A percentile compares a stretch with the other conserved stretches of the same genome.
These are phyloP conservation scores for Philereme vetulata DNA, from an alignment of 2,888 invertebrate genomes.

Conservation along the genomic window DNA sequence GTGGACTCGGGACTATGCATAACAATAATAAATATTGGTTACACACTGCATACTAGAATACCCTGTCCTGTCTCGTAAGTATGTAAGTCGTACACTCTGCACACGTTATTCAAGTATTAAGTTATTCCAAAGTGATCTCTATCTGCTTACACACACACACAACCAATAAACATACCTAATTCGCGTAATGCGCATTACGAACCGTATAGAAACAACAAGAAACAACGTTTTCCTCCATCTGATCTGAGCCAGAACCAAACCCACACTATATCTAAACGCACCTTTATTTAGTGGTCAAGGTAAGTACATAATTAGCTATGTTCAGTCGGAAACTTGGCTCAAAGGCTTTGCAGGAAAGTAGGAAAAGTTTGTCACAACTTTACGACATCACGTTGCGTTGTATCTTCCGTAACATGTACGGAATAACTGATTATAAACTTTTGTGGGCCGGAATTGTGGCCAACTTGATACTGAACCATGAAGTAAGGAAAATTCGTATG, in stretches of 20 bases:
- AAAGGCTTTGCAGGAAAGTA: conserved; percentile 13
- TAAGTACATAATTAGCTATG: conserved; percentile 22
- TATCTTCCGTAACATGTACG: conserved; percentile 11
- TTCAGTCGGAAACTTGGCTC: conserved; percentile 13
- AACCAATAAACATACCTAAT: too few relatives aligned
- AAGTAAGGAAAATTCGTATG: too few relatives aligned
- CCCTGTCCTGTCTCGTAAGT: too few relatives aligned
- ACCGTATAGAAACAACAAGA: conserved; percentile 16
- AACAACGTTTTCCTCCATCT: background rate
- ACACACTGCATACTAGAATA: too few relatives aligned
- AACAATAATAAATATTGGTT: too few relatives aligned
- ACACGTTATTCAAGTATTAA: too few relatives aligned
- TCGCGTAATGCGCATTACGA: background rate
- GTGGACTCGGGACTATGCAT: too few relatives aligned
- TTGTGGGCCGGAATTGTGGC: background rate
- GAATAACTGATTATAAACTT: conserved; percentile 18
- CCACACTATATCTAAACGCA: background rate
- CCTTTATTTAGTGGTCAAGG: conserved; percentile 13
- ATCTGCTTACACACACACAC: too few relatives aligned
- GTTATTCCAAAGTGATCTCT: too few relatives aligned
- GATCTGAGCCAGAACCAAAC: conserved; percentile 10
- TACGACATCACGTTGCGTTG: conserved; percentile 10
- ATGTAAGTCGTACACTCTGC: too few relatives aligned
- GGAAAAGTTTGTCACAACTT: conserved; percentile 18
- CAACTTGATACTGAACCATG: background rate